Conservation (phyloP, 2,888 invertebrate genomes). For the Aelia acuminata region DNA sequence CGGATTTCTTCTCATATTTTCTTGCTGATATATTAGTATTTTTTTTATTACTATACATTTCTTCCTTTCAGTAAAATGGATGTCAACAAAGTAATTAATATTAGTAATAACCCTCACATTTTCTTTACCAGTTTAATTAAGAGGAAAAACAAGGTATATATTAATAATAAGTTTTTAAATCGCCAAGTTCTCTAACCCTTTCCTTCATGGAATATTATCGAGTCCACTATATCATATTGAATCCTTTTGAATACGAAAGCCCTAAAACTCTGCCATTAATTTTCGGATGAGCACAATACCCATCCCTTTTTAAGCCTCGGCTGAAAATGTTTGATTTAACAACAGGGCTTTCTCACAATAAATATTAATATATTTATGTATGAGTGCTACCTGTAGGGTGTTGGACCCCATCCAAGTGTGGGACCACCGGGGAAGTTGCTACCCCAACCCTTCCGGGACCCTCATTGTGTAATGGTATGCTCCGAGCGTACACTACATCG, state of each 20-base stretch:
- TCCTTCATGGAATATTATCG: neutral
- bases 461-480: slow-evolving; percentile 13
- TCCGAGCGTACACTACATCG: slow-evolving; percentile 36
- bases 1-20: neutral
- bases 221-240: neutral
- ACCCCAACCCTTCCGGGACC: neutral
- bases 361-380: slow-evolving; percentile 51
- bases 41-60: neutral
- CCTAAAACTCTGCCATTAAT: slow-evolving; percentile 31
- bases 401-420: slow-evolving; percentile 9
- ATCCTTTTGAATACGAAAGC: neutral
- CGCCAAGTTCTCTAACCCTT: neutral
- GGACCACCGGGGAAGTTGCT: slow-evolving; percentile 28
- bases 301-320: neutral
- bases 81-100: neutral
- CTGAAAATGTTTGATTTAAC: slow-evolving; percentile 43
- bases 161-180: neutral
- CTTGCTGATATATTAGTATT: neutral
- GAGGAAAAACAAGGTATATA: neutral
- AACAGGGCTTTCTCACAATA: slow-evolving; percentile 42
- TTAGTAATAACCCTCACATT: neutral
- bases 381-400: slow-evolving; percentile 44
- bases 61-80: neutral
- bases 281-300: slow-evolving; percentile 22
- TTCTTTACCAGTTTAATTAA: neutral